Evolutionary conservation across 1,140 invertebrate species (phyloP), one percentile per base, ranked within the genome.

Genomic region (Microvelia longipes): DNA sequence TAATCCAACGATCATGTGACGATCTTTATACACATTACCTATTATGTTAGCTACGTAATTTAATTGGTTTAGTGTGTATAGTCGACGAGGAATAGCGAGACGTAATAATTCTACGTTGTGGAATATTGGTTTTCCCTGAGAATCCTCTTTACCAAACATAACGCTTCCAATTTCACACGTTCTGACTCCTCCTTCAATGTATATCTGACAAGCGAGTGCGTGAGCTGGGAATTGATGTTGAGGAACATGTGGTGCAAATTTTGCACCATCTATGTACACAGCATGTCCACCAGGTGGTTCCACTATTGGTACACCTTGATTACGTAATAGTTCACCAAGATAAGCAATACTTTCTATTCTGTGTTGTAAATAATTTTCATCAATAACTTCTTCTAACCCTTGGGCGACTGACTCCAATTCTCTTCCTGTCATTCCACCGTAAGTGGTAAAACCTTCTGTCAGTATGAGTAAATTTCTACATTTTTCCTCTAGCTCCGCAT

Each of bases 161-260:
- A 35, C n/a, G 14, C 35, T n/a, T 27, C 30, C n/a, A 24, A 67
- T 67, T 25, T 67, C 19, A 19, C 28, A 25, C 2, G 63, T 11
- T n/a, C 26, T 65, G 63, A n/a, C 24, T 24, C n/a, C 75, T 81
- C 77, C 65, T 27, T 66, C 28, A 19, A 28, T 15, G 28, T 66
- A 66, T 25, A 66, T n/a, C 28, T 66, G 35, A 50, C 35, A 50
- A 5, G 19, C 35, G 5, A 50, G 5, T 19, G 35, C 35, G 5
- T 50, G 35, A 50, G 5, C 35, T 5, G 35, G 35, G 35, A 50
- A 50, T 19, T 50, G 35, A 50, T 50, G 35, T 11, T 5, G 35
- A 19, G 35, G 35, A 19, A 50, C 19, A 50, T 50, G 35, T 11
- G 35, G 35, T 50, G 35, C 35, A 19, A 50, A 50, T 11, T 19